Conservation (phyloP, 2,888 invertebrate species). For the Trichacis sp. region DNA sequence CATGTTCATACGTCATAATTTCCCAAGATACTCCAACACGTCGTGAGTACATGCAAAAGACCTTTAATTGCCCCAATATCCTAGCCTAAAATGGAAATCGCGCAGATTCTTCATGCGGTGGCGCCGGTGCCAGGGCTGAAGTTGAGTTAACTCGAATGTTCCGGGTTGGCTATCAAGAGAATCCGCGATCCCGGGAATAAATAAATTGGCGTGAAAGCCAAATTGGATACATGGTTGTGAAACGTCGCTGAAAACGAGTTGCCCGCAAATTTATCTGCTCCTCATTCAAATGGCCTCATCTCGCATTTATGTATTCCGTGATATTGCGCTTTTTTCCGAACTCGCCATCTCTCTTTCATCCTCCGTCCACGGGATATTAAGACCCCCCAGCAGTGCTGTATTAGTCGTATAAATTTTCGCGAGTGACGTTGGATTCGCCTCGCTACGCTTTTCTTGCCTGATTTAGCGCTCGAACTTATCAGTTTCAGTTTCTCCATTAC, state of each 20-base stretch:
- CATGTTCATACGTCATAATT: too few species aligned
- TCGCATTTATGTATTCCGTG: conserved; percentile 66
- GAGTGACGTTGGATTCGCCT: conserved; percentile 14
- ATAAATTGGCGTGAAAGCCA: conserved; percentile 56
- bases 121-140: too few species aligned
- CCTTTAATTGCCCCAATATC: too few species aligned
- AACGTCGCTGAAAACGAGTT: conserved; percentile 49
- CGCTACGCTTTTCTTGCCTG: not conserved
- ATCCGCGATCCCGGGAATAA: conserved; percentile 45
- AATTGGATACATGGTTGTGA: conserved; percentile 53
- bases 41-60: too few species aligned
- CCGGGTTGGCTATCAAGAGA: conserved; percentile 58
- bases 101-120: too few species aligned
- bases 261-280: conserved; percentile 63
- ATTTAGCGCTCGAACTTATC: conserved; percentile 4
- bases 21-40: too few species aligned
- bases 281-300: conserved; percentile 66
- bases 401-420: conserved; percentile 64
- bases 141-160: too few species aligned
- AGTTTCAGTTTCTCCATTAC: not conserved
- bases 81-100: too few species aligned
- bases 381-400: conserved; percentile 58
- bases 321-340: conserved; percentile 64
- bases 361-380: conserved; percentile 57
- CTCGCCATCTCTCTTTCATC: conserved; percentile 53